A percentile compares a stretch with the other conserved stretches of the same genome.
phyloP scores from a whole-genome alignment of 1,140 invertebrate genomes.

The Hypsibius dujardini region DNA sequence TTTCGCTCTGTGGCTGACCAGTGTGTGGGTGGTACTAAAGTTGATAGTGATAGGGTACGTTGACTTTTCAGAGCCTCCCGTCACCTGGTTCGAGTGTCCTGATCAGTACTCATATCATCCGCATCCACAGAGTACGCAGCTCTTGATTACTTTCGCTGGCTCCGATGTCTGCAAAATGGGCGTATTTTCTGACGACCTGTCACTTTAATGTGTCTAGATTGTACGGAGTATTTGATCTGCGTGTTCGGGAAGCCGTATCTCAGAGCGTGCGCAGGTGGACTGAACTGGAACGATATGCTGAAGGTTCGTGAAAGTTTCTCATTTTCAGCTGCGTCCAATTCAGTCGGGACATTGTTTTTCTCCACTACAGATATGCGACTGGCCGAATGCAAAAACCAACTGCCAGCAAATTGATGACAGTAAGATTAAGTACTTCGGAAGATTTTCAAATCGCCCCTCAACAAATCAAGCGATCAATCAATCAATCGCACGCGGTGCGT shows the following conservation, averaged over 20 bases:
- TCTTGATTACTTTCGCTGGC: too few relatives aligned
- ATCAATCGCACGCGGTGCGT: too few relatives aligned
- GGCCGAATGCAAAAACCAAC: neutral
- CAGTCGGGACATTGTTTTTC: neutral
- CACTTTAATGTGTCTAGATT: neutral
- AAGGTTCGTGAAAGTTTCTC: neutral
- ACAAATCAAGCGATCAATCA: too few relatives aligned
- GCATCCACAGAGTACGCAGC: neutral
- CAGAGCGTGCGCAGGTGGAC: neutral
- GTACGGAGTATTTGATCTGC: constrained; percentile 7
- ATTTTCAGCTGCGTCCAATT: neutral
- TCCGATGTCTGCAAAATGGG: too few relatives aligned
- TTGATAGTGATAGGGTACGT: too few relatives aligned
- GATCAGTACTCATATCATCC: constrained; percentile 10
- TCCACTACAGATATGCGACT: constrained; percentile 8
- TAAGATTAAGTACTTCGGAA: neutral
- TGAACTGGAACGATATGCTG: constrained; percentile 13
- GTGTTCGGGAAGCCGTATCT: constrained; percentile 13
- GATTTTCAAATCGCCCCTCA: neutral
- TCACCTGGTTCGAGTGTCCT: constrained; percentile 1
- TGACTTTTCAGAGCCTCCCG: neutral
- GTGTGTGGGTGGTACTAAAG: too few relatives aligned
- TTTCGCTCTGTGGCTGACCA: too few relatives aligned
- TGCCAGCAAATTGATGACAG: constrained; percentile 10
- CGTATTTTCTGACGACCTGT: neutral